phyloP scores from a whole-genome alignment of 2,888 invertebrate genomes.

The Orthonevra nobilis region DNA sequence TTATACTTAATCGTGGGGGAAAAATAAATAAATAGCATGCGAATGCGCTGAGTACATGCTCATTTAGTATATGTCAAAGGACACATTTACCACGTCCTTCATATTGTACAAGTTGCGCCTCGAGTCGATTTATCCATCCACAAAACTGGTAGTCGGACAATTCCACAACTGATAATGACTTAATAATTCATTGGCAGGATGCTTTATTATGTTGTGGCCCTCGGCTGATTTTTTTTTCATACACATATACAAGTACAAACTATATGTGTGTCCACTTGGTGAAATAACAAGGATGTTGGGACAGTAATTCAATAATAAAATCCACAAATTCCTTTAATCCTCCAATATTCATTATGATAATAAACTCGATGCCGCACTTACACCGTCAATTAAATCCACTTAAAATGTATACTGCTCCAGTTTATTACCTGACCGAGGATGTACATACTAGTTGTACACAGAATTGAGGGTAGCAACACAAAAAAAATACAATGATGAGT shows the following conservation, averaged over 20 bases:
- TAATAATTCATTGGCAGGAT: slow-evolving; percentile 70
- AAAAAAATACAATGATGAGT: slow-evolving; percentile 27
- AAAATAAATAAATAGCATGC: slow-evolving; percentile 32
- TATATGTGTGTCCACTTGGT: slow-evolving; percentile 37
- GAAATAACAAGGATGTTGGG: slow-evolving; percentile 65
- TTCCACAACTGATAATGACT: slow-evolving; percentile 70
- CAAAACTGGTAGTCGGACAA: slow-evolving; percentile 66
- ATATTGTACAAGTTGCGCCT: slow-evolving; percentile 19
- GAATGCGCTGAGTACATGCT: slow-evolving; percentile 39
- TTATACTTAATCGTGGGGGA: slow-evolving; percentile 70
- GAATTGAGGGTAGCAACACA: not conserved
- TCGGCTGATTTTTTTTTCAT: slow-evolving; percentile 15
- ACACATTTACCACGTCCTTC: slow-evolving; percentile 41
- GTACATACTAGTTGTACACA: slow-evolving; percentile 20
- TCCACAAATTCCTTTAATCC: slow-evolving; percentile 80
- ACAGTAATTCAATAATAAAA: slow-evolving; percentile 79
- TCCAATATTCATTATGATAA: slow-evolving; percentile 79
- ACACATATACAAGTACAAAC: too few relatives aligned
- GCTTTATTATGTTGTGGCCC: slow-evolving; percentile 13
- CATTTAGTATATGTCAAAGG: slow-evolving; percentile 58
- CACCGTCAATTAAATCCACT: slow-evolving; percentile 79
- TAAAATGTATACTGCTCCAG: slow-evolving; percentile 73
- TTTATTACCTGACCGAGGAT: slow-evolving; percentile 68
- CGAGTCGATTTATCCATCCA: slow-evolving; percentile 50
- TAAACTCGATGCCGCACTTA: slow-evolving; percentile 70